Percentiles rank a stretch among this genome's conserved stretches.
Evolutionary conservation across 2,797 vertebrate genomes (phyloP).

Genomic region (Merluccius polli): DNA sequence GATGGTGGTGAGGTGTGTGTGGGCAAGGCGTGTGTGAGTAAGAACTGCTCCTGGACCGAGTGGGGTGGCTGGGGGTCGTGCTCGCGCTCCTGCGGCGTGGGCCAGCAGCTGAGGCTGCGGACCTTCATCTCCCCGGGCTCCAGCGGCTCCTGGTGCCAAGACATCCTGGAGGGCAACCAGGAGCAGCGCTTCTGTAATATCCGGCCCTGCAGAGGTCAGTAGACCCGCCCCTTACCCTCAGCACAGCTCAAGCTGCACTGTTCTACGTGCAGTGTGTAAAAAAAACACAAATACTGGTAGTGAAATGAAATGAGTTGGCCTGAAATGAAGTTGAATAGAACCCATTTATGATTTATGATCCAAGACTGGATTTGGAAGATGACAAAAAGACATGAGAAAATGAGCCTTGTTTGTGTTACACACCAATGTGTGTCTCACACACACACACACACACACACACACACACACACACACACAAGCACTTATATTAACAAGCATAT

Average conservation of each 20-base stretch:
- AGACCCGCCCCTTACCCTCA: neutral
- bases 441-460: too few species aligned
- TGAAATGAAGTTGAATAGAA: too few species aligned
- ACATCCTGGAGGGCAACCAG: slow-evolving; percentile 77
- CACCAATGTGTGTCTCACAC: too few species aligned
- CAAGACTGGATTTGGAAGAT: too few species aligned
- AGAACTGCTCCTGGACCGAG: slow-evolving; percentile 82
- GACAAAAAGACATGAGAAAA: too few species aligned
- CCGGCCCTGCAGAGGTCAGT: slow-evolving; percentile 80
- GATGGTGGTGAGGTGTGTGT: slow-evolving; percentile 61
- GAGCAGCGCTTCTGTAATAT: slow-evolving; percentile 85
- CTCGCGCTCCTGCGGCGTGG: slow-evolving; percentile 83
- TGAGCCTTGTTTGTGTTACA: too few species aligned
- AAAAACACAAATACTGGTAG: too few species aligned
- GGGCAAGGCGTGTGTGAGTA: slow-evolving; percentile 56
- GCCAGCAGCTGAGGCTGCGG: slow-evolving; percentile 80
- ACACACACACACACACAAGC: too few species aligned
- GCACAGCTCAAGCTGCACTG: neutral
- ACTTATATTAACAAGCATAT: too few species aligned
- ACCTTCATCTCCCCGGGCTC: slow-evolving; percentile 73
- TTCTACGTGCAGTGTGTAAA: too few species aligned
- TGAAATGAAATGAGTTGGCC: neutral
- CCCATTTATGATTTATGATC: too few species aligned
- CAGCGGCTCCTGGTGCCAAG: slow-evolving; percentile 77
- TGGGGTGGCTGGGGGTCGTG: slow-evolving; percentile 81